phyloP scores from a whole-genome alignment of 1,140 invertebrate genomes.

The Cecropterus lyciades region DNA sequence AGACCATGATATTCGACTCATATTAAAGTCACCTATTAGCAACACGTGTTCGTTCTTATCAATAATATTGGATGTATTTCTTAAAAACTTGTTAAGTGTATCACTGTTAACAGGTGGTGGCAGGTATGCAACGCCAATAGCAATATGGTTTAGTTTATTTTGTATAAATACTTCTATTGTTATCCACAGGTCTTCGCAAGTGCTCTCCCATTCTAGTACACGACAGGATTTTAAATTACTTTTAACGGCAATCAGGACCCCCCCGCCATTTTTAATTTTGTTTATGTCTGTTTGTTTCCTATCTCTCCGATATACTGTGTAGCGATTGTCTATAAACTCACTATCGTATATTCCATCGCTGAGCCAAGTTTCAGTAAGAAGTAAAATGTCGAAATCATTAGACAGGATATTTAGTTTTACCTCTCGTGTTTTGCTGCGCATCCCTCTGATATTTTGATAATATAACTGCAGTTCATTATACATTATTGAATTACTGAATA shows the following conservation, averaged over 20 bases:
- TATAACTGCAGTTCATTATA: slow-evolving; percentile 1
- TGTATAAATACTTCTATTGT: background rate
- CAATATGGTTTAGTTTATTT: background rate
- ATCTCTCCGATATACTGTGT: slow-evolving; percentile 11
- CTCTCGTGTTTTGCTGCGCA: no score
- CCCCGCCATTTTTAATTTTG: background rate
- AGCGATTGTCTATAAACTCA: slow-evolving; percentile 14
- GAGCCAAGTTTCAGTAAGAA: background rate
- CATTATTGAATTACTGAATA: background rate
- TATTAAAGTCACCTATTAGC: no score
- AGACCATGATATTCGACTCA: no score
- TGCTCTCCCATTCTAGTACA: slow-evolving; percentile 4
- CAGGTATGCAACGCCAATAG: no score
- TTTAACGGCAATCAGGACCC: slow-evolving; percentile 4
- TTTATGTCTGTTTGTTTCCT: slow-evolving; percentile 1
- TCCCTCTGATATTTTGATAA: slow-evolving; percentile 12
- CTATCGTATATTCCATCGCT: slow-evolving; percentile 8
- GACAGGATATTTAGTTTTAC: no score
- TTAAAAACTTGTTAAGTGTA: no score
- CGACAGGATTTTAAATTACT: background rate
- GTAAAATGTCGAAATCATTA: background rate
- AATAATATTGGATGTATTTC: no score
- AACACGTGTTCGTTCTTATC: no score
- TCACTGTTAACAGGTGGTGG: no score
- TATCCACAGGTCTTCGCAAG: slow-evolving; percentile 8